A percentile compares a stretch with the other conserved stretches of the same genome.
Evolutionary conservation across 2,113 vertebrate genomes (phyloP).

Genomic region (Symphodus melops): DNA sequence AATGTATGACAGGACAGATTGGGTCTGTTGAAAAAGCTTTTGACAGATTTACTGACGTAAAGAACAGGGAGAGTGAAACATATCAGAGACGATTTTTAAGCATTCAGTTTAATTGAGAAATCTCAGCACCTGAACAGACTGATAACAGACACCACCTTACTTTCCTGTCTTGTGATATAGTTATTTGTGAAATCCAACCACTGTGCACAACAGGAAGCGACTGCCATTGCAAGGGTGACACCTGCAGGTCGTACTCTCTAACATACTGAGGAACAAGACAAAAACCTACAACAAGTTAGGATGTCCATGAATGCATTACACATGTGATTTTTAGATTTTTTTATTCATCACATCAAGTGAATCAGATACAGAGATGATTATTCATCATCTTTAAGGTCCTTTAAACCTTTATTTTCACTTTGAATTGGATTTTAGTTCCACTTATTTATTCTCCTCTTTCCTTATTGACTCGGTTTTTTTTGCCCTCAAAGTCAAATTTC

Average conservation of each 20-base stretch:
- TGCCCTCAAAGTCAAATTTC: no score
- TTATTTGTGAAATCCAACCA: neutral
- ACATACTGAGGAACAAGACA: slow-evolving; percentile 1
- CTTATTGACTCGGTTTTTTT: neutral
- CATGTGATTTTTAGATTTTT: no score
- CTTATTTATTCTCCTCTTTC: neutral
- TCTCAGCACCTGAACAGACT: no score
- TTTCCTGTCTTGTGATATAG: neutral
- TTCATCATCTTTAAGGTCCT: neutral
- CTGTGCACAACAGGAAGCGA: neutral
- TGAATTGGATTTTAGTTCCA: neutral
- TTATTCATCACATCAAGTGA: no score
- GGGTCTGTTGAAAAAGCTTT: no score
- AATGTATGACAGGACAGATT: neutral
- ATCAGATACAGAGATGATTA: no score
- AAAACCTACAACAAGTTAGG: no score
- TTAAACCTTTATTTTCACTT: neutral
- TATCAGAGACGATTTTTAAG: no score
- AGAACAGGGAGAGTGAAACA: no score
- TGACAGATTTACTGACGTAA: no score
- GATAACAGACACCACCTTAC: neutral
- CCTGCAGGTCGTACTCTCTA: slow-evolving; percentile 36
- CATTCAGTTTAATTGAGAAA: neutral
- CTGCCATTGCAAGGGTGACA: slow-evolving; percentile 32
- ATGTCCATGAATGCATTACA: no score